phyloP scores from a whole-genome alignment of 2,797 vertebrate species.

The Perodicticus potto region DNA sequence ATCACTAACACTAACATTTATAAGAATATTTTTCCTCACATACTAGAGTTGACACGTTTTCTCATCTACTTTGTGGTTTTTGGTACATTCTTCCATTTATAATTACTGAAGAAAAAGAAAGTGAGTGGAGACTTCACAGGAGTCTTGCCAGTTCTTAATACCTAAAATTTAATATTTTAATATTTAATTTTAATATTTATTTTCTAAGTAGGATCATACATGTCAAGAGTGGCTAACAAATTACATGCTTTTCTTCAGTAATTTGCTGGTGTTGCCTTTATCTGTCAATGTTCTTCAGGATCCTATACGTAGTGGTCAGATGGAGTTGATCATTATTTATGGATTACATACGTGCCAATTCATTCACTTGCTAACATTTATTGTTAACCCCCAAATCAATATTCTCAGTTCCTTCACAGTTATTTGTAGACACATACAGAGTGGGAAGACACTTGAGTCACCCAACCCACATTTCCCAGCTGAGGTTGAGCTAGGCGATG shows the following conservation, averaged over 20 bases:
- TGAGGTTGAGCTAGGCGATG: neutral
- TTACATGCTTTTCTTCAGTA: neutral
- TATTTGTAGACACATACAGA: neutral
- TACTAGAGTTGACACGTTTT: neutral
- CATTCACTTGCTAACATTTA: neutral
- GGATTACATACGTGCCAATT: neutral
- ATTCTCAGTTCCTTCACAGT: neutral
- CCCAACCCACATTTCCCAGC: neutral
- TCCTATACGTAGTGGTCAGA: neutral
- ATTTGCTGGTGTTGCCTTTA: neutral
- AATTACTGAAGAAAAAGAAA: slow-evolving; percentile 7
- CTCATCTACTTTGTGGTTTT: neutral
- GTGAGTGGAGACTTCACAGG: neutral
- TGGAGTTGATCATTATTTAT: neutral
- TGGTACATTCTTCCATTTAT: neutral
- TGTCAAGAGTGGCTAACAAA: neutral
- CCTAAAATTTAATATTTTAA: neutral
- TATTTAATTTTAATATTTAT: neutral
- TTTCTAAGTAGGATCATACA: neutral
- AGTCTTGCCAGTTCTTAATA: neutral
- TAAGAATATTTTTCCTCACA: neutral
- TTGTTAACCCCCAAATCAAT: neutral
- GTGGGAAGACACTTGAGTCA: neutral
- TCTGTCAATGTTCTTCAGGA: neutral
- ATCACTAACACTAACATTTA: neutral